These are phyloP conservation scores for Sycobia sp. DNA, from an alignment of 1,140 invertebrate genomes.

Conservation along the genomic window DNA sequence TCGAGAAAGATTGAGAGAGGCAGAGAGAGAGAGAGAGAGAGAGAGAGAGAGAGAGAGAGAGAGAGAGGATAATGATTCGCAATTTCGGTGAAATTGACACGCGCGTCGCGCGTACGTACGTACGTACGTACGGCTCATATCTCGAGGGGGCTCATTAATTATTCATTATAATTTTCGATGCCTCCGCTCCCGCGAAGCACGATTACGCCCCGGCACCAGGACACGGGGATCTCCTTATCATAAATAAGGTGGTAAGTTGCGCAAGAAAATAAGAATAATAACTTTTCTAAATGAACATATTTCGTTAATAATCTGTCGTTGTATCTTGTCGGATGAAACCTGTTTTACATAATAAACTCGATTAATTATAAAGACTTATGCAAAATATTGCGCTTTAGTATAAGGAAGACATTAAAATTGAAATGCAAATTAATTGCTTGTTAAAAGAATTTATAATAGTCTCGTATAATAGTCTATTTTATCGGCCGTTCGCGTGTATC, in stretches of 20 bases:
- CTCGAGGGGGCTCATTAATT: conserved; percentile 16
- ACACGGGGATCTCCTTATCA: conserved; percentile 1
- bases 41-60: too few species aligned
- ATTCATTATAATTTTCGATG: conserved; percentile 27
- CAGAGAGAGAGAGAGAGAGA: too few species aligned
- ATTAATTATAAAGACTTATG: conserved; percentile 11
- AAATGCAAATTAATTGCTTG: conserved; percentile 5
- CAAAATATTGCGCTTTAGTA: neutral
- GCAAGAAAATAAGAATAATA: neutral
- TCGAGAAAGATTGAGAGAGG: too few species aligned
- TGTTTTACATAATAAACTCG: conserved; percentile 9
- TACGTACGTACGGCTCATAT: neutral
- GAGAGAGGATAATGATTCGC: conserved; percentile 12
- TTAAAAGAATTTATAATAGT: neutral
- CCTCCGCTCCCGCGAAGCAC: neutral
- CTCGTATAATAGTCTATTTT: too few species aligned
- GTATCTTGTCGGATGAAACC: too few species aligned
- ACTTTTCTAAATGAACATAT: neutral
- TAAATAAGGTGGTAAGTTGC: conserved; percentile 17
- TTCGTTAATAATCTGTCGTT: neutral
- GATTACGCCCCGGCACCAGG: neutral
- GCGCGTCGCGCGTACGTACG: too few species aligned
- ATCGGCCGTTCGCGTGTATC: too few species aligned
- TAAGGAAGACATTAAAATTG: neutral
- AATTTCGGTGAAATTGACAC: conserved; percentile 28